These are phyloP conservation scores for Drosophila ercepeae DNA, from an alignment of 1,140 invertebrate species.

Conservation along the genomic window DNA sequence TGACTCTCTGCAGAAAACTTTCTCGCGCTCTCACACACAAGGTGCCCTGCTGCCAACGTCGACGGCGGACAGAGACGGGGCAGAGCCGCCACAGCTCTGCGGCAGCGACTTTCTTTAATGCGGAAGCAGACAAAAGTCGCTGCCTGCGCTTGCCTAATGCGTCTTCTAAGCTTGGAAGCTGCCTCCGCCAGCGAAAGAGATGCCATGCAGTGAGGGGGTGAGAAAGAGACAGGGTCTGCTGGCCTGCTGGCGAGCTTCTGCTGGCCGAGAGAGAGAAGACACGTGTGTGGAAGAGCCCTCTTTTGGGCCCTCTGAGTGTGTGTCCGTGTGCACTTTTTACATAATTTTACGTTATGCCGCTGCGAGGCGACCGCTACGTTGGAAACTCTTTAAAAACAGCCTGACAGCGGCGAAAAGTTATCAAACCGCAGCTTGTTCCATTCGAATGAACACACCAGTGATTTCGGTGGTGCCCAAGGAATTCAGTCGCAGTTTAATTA, in stretches of 20 bases:
- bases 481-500: slow-evolving; percentile 59
- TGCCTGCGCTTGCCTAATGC: slow-evolving; percentile 55
- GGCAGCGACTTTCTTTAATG: slow-evolving; percentile 73
- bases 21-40: slow-evolving; percentile 61
- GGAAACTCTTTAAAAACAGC: slow-evolving; percentile 84
- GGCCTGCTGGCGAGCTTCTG: not conserved
- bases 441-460: slow-evolving; percentile 84
- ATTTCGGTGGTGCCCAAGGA: slow-evolving; percentile 80
- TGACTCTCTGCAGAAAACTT: slow-evolving; percentile 54
- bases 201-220: not conserved
- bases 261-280: slow-evolving; percentile 33
- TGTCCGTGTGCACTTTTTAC: slow-evolving; percentile 76
- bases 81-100: slow-evolving; percentile 22
- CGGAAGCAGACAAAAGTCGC: slow-evolving; percentile 72
- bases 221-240: too few relatives aligned
- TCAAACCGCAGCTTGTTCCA: slow-evolving; percentile 84
- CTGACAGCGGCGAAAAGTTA: slow-evolving; percentile 83
- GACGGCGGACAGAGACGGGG: slow-evolving; percentile 23
- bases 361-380: slow-evolving; percentile 75
- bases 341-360: slow-evolving; percentile 79
- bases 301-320: slow-evolving; percentile 24
- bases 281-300: slow-evolving; percentile 50
- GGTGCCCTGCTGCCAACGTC: slow-evolving; percentile 26
- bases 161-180: slow-evolving; percentile 55
- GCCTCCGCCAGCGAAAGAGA: slow-evolving; percentile 9